Evolutionary conservation across 37 sponge, comb jelly and placozoan genomes (phyloP), one percentile per base, ranked within the genome.

Genomic region (Aphrocallistes beatrix): DNA sequence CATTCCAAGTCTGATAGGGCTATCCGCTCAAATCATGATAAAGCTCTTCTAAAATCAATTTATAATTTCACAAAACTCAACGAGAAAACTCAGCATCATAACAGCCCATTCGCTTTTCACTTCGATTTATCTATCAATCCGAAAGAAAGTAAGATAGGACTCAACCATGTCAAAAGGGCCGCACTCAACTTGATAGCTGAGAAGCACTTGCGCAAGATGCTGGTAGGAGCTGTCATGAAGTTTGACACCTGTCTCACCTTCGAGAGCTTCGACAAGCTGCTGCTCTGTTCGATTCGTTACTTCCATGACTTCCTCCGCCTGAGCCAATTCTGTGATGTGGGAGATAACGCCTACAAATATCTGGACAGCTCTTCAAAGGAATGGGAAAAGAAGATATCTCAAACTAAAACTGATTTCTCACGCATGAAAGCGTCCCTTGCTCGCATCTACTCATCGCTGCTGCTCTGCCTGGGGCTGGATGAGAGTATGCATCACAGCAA

Each of bases 331-430:
- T 8, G 34, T 13, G 17, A 13, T 30, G 75, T 60, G 34, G 75
- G 75, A 60, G 75, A 60, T 13, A 60, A 60, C 34, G 75, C 75
- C 3, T 60, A 60, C 75, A 60, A 60, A 13, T 60, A 60, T 13
- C 75, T 60, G 6, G 75, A 60, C 75, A 60, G 75, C 34, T 60
- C 75, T 13, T 60, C 75, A 6, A 60, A 60, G 75, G 75, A 60
- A 3, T 13, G 75, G 75, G 75, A 60, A 13, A 30, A 60, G 75
- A 3, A 13, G 21, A 30, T 60, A 8, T 13, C n/a, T 6, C 28
- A 19, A 6, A 28, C 75, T 6, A 60, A 60, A 13, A 30, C 75
- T 3, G 75, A 28, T 13, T 13, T 60, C 3, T 13, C 21, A 8
- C 34, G 75, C 3, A 60, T 13, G 75, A 60, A 30, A 1, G 3